Evolutionary conservation across 2,797 vertebrate species (phyloP), one percentile per base, ranked within the genome.

Genomic region (Masticophis lateralis): DNA sequence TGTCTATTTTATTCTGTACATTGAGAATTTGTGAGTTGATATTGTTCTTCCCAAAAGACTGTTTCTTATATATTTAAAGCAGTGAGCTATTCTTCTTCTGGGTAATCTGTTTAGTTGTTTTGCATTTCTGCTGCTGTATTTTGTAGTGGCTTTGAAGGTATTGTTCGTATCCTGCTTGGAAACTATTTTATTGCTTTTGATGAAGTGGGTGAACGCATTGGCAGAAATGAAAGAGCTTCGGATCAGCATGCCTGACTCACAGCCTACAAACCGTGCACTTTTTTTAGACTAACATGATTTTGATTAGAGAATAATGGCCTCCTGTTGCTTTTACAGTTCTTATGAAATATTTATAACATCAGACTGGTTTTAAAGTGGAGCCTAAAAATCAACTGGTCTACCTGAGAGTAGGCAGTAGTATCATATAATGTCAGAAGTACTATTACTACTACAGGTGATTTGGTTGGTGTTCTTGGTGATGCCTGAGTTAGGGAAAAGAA

Each of bases 1-100:
- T 92, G 87, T 86, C 93, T 95, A 91, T 91, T 94, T 87, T 25
- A 57, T 13, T 55, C 47, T 86, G 91, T 92, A 32, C 89, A 94
- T 94, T 93, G 87, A 93, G 89, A 94, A 18, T 59, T 47, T 88
- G 61, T 61, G 90, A 95, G 55, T 7, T 93, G 92, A 92, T 79
- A 74, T 93, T 92, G 94, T 94, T 86, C 88, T 14, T 94, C 90
- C 53, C 92, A 43, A 11, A 90, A 91, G 93, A 47, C 16, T 0
- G 0, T 89, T 94, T 18, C 86, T 0, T 93, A 93, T 94, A 94
- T 94, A 83, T 59, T 6, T 9, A 90, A 93, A 94, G 93, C 91
- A 95, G 94, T 89, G 89, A 94, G 60, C 92, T 87, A 20, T 94
- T 90, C 53, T 92, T 86, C 87, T 87, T 96, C 92, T 93, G 87